Conservation (phyloP, 1,140 invertebrate genomes). For the Ips typographus region DNA sequence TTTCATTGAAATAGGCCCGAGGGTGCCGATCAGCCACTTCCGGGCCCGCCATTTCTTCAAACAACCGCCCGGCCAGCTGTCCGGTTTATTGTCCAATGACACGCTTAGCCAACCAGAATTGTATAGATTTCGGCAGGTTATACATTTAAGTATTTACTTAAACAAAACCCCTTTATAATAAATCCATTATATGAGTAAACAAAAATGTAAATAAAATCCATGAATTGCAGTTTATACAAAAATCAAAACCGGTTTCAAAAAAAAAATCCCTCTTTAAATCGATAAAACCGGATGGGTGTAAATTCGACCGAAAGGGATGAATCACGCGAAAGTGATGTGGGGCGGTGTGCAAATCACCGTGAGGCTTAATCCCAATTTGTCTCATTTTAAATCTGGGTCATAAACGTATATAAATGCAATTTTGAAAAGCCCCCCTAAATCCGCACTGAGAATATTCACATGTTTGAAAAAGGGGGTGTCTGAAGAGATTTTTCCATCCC, state of each 20-base stretch:
- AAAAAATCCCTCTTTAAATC: neutral
- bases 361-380: conserved; percentile 47
- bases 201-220: too few species aligned
- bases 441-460: conserved; percentile 40
- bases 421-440: conserved; percentile 26
- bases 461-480: conserved; percentile 24
- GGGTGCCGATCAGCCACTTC: conserved; percentile 38
- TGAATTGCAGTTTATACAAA: too few species aligned
- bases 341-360: conserved; percentile 49
- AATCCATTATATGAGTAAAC: too few species aligned
- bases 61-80: conserved; percentile 4
- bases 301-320: conserved; percentile 23
- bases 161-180: too few species aligned
- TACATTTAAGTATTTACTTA: too few species aligned
- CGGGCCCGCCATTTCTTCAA: conserved; percentile 35
- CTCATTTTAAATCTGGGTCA: conserved; percentile 50
- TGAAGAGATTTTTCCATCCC: conserved; percentile 2
- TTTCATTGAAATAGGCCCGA: conserved; percentile 33
- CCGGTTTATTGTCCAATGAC: neutral
- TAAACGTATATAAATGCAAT: conserved; percentile 39
- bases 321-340: conserved; percentile 23
- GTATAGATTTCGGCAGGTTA: neutral
- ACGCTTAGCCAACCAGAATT: neutral
- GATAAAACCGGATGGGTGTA: conserved; percentile 10
- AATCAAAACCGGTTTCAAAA: neutral